These are phyloP conservation scores for Sorex araneus DNA, from an alignment of 2,113 vertebrate species.

Conservation along the genomic window DNA sequence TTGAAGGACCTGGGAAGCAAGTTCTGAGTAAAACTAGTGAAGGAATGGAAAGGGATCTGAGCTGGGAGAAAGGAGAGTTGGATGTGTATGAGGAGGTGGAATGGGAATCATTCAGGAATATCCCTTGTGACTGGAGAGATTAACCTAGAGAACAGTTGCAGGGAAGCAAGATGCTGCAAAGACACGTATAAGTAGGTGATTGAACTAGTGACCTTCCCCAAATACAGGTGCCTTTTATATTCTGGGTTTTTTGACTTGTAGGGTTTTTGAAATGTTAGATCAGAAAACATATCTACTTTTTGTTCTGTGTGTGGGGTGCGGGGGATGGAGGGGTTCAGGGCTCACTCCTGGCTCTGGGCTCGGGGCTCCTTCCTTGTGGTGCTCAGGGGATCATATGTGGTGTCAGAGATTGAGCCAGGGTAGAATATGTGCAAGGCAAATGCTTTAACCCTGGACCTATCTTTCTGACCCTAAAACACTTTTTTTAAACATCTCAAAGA, in stretches of 20 bases:
- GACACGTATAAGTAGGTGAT: too few species aligned
- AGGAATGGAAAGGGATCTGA: not conserved
- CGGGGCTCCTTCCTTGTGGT: too few species aligned
- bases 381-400: too few species aligned
- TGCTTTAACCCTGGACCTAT: too few species aligned
- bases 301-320: not conserved
- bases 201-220: not conserved
- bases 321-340: too few species aligned
- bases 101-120: not conserved
- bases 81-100: fast-evolving
- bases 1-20: not conserved
- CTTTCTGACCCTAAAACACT: too few species aligned
- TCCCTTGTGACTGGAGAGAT: not conserved
- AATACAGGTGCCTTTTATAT: not conserved
- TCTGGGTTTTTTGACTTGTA: not conserved
- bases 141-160: not conserved
- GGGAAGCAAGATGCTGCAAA: not conserved
- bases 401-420: too few species aligned
- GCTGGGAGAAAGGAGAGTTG: not conserved
- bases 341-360: too few species aligned
- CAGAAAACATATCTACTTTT: not conserved
- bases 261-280: conserved; percentile 7
- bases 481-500: not conserved
- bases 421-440: too few species aligned
- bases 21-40: not conserved